phyloP scores from a whole-genome alignment of 2,113 vertebrate species.

The Numida meleagris region DNA sequence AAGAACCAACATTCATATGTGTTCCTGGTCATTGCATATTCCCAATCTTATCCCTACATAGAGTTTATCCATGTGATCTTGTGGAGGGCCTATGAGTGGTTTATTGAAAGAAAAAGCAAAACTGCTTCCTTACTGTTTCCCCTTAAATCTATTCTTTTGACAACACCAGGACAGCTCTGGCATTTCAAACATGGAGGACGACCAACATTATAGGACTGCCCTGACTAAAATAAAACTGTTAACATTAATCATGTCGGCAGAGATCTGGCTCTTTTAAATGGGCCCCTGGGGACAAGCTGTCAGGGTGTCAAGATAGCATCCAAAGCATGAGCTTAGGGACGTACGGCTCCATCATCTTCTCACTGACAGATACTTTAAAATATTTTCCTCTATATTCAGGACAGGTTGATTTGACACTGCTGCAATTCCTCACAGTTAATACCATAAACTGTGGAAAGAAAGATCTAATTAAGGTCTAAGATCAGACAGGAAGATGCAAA shows the following conservation, averaged over 20 bases:
- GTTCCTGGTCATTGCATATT: neutral
- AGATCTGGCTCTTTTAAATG: neutral
- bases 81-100: neutral
- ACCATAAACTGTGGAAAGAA: neutral
- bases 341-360: neutral
- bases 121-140: neutral
- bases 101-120: neutral
- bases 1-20: neutral
- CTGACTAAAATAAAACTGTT: neutral
- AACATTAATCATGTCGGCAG: neutral
- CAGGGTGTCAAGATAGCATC: neutral
- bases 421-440: neutral
- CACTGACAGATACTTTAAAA: neutral
- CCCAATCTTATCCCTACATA: neutral
- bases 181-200: neutral
- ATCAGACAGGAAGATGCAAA: neutral
- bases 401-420: neutral
- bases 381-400: neutral
- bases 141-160: neutral
- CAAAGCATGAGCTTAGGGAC: neutral
- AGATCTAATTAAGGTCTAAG: conserved; percentile 2
- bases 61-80: neutral
- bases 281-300: neutral
- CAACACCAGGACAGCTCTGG: neutral
- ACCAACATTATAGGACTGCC: neutral